phyloP scores from a whole-genome alignment of 2,113 vertebrate species.

The Tapirus terrestris region DNA sequence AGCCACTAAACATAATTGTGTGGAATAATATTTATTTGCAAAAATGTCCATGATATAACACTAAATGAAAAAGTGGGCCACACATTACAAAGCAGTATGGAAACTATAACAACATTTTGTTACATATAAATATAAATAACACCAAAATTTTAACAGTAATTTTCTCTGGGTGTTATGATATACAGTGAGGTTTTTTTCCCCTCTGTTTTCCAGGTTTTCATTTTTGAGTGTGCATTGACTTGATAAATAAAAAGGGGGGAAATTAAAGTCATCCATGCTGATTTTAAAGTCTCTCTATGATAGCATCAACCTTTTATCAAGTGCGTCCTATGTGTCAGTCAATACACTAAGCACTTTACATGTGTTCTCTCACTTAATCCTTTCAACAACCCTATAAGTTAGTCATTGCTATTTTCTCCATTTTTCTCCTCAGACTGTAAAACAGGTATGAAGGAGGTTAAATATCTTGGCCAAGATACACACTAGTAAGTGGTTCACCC shows the following conservation, averaged over 20 bases:
- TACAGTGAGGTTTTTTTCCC: background rate
- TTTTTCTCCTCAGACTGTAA: background rate
- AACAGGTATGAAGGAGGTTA: background rate
- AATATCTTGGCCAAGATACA: background rate
- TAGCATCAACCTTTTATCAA: background rate
- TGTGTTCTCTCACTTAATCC: background rate
- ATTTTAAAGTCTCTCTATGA: background rate
- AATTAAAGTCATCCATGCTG: background rate
- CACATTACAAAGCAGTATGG: too few relatives aligned
- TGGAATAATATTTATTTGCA: background rate
- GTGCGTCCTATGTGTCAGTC: background rate
- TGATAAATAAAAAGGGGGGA: background rate
- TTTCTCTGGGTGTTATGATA: background rate
- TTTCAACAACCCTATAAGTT: background rate
- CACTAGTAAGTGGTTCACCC: background rate
- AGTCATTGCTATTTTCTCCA: background rate
- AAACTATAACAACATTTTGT: background rate
- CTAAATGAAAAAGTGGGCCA: background rate
- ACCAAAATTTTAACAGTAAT: background rate
- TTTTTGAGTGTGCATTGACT: background rate
- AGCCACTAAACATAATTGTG: background rate
- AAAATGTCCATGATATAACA: background rate
- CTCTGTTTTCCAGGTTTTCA: background rate
- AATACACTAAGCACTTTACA: background rate
- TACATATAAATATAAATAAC: background rate